Conservation (phyloP, 2,797 vertebrate species). For the Pseudochirops corinnae region DNA sequence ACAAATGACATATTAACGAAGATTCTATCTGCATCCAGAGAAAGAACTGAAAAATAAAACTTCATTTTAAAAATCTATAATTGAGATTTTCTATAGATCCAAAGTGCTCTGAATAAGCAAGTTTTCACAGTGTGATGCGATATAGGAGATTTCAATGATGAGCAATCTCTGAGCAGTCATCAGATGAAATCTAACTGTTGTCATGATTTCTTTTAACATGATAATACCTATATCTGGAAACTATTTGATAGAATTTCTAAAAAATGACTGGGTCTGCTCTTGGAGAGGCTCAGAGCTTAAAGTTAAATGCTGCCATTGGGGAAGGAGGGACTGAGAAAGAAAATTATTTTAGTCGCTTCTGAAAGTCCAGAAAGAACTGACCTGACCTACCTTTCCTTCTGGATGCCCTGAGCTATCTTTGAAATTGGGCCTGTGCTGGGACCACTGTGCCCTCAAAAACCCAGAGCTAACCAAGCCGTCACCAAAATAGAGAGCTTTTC, state of each 20-base stretch:
- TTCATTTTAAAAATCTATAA: neutral
- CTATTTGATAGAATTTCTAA: conserved; percentile 31
- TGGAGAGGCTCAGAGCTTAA: neutral
- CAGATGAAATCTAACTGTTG: neutral
- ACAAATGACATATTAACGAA: neutral
- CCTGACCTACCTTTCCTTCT: conserved; percentile 71
- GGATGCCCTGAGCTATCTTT: conserved; percentile 61
- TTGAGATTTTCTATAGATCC: neutral
- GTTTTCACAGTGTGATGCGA: neutral
- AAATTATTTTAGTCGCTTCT: conserved; percentile 50
- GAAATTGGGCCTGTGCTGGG: conserved; percentile 62
- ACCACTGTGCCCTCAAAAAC: conserved; percentile 35
- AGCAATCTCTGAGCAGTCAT: neutral
- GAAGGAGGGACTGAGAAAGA: neutral
- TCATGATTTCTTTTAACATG: conserved; percentile 33
- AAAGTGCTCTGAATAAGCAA: neutral
- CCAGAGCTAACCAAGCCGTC: neutral
- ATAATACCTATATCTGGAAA: conserved; percentile 44
- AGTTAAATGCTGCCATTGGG: neutral
- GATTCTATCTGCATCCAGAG: neutral
- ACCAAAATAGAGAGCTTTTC: too few species aligned
- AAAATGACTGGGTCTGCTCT: neutral
- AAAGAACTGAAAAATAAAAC: neutral
- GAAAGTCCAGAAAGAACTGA: conserved; percentile 16
- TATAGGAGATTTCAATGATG: neutral